phyloP scores from a whole-genome alignment of 2,113 vertebrate species.

The Pluvialis apricaria region DNA sequence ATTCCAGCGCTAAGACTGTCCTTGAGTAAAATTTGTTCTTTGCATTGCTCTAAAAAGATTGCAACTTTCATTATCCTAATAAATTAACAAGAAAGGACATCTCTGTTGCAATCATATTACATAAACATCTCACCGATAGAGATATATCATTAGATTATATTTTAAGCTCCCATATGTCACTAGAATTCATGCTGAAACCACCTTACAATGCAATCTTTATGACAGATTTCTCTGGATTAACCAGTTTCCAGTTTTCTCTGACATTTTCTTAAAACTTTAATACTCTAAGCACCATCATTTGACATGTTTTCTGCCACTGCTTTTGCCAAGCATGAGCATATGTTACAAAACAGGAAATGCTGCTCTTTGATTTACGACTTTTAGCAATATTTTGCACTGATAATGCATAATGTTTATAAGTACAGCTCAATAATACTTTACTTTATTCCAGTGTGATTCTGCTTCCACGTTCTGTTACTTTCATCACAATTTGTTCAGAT shows the following conservation, averaged over 20 bases:
- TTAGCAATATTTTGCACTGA: background rate
- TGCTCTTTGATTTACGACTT: background rate
- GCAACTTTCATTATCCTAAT: conserved; percentile 52
- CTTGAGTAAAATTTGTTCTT: background rate
- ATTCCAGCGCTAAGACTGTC: background rate
- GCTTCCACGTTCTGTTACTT: background rate
- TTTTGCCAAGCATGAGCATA: conserved; percentile 58
- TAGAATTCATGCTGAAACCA: conserved; percentile 65
- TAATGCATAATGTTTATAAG: background rate
- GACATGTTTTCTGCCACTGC: conserved; percentile 62
- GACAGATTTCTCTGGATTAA: conserved; percentile 76
- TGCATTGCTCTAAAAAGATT: conserved; percentile 1
- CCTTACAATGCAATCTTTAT: conserved; percentile 65
- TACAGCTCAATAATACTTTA: background rate
- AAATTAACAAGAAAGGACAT: conserved; percentile 65
- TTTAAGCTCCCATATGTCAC: conserved; percentile 74
- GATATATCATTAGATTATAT: conserved; percentile 72
- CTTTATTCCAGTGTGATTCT: background rate
- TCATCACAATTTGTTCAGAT: background rate
- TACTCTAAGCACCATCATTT: conserved; percentile 59
- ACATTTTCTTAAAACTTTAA: conserved; percentile 76
- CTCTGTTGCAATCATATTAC: conserved; percentile 64
- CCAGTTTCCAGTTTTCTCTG: conserved; percentile 65
- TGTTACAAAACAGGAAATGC: conserved; percentile 52
- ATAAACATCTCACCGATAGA: conserved; percentile 64